Evolutionary conservation across 2,113 vertebrate species (phyloP).

Genomic region (Lethenteron reissneri): DNA sequence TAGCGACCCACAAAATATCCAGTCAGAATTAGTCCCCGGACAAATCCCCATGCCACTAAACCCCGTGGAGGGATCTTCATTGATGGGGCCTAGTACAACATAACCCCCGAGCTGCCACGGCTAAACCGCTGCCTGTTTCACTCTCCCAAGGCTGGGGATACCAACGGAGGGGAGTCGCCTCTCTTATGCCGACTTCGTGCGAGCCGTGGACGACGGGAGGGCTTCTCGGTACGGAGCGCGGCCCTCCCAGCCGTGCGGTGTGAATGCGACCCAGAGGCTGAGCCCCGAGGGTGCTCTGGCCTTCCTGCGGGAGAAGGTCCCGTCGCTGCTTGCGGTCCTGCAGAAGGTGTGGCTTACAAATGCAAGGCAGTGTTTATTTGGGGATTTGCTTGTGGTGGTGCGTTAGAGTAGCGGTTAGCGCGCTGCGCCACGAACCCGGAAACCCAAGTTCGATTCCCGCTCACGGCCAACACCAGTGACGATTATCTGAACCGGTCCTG

Average conservation of each 20-base stretch:
- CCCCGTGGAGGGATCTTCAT: no score
- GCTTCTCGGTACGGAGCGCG: conserved; percentile 11
- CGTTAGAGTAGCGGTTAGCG: no score
- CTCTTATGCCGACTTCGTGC: conserved; percentile 27
- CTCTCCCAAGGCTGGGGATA: conserved; percentile 20
- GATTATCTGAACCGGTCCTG: no score
- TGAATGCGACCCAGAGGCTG: conserved; percentile 16
- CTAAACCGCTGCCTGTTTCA: conserved; percentile 9
- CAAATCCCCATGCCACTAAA: no score
- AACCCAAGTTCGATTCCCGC: no score
- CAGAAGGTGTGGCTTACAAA: conserved; percentile 15
- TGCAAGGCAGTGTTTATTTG: not conserved
- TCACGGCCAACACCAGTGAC: no score
- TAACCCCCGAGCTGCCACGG: no score
- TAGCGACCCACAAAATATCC: no score
- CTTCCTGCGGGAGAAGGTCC: conserved; percentile 18
- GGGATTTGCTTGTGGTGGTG: no score
- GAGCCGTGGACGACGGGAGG: conserved; percentile 16
- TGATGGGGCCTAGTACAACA: no score
- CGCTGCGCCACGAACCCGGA: no score
- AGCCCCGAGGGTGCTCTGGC: conserved; percentile 16
- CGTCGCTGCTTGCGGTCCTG: conserved; percentile 14
- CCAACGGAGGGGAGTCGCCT: conserved; percentile 17
- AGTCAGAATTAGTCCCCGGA: no score
- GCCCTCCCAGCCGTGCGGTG: conserved; percentile 11